Evolutionary conservation across 2,113 vertebrate genomes (phyloP).

Genomic region (Meles meles): DNA sequence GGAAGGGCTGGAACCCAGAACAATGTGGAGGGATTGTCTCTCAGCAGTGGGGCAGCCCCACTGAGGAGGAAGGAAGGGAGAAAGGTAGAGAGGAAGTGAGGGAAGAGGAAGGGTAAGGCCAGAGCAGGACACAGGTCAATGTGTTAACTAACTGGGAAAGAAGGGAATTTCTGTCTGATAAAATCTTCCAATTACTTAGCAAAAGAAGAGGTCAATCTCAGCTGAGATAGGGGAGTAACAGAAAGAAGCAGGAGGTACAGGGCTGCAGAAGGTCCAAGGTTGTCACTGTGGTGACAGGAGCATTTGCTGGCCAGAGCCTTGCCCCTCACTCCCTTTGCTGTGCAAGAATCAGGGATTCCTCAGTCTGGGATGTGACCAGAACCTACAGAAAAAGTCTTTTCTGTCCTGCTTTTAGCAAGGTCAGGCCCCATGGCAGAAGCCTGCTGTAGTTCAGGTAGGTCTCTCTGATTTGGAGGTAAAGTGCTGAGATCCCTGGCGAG

Average conservation of each 20-base stretch:
- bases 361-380: neutral
- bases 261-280: neutral
- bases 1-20: neutral
- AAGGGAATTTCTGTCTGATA: neutral
- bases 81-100: too few species aligned
- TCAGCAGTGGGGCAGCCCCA: neutral
- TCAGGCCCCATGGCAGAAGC: fast-evolving
- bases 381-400: neutral
- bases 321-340: neutral
- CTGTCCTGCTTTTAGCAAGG: neutral
- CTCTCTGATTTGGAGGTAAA: neutral
- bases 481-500: neutral
- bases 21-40: neutral
- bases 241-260: too few species aligned
- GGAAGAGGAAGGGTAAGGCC: neutral
- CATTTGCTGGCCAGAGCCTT: neutral
- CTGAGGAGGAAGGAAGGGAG: neutral
- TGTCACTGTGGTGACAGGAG: neutral
- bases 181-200: neutral
- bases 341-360: fast-evolving
- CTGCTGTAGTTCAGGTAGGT: neutral
- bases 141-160: neutral
- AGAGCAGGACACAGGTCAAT: neutral
- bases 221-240: neutral
- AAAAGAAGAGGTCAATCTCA: neutral